Conservation (phyloP, 2,888 invertebrate species). For the Hoplodrina blanda region DNA sequence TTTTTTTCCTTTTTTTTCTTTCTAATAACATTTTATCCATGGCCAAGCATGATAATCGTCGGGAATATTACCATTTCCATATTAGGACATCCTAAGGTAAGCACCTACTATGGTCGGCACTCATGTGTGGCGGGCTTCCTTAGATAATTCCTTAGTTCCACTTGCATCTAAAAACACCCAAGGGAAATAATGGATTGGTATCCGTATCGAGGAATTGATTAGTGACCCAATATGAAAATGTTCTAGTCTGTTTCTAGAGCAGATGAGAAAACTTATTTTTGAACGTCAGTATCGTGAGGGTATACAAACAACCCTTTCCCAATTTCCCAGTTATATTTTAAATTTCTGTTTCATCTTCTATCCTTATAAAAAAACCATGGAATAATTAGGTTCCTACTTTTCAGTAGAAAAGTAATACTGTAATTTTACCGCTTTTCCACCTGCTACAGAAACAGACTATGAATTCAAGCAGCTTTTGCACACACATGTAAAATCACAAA, state of each 20-base stretch:
- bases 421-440: not conserved
- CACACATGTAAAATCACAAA: slow-evolving; percentile 13
- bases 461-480: not conserved
- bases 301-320: not conserved
- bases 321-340: too few relatives aligned
- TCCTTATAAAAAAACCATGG: not conserved
- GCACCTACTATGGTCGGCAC: not conserved
- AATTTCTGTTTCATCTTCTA: too few relatives aligned
- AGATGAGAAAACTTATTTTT: not conserved
- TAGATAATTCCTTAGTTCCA: not conserved
- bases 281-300: not conserved
- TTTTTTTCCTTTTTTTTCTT: not conserved
- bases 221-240: not conserved
- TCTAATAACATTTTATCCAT: slow-evolving; percentile 9
- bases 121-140: not conserved
- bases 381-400: too few relatives aligned
- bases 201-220: slow-evolving; percentile 7
- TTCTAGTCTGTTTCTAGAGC: not conserved
- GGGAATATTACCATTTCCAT: slow-evolving; percentile 10
- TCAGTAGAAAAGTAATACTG: not conserved
- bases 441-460: not conserved
- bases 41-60: slow-evolving; percentile 3
- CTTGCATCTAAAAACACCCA: slow-evolving; percentile 13
- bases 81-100: slow-evolving; percentile 2
- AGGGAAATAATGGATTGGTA: slow-evolving; percentile 17